Evolutionary conservation across 2,113 vertebrate genomes (phyloP), one percentile per base, ranked within the genome.

Genomic region (Fregetta grallaria): DNA sequence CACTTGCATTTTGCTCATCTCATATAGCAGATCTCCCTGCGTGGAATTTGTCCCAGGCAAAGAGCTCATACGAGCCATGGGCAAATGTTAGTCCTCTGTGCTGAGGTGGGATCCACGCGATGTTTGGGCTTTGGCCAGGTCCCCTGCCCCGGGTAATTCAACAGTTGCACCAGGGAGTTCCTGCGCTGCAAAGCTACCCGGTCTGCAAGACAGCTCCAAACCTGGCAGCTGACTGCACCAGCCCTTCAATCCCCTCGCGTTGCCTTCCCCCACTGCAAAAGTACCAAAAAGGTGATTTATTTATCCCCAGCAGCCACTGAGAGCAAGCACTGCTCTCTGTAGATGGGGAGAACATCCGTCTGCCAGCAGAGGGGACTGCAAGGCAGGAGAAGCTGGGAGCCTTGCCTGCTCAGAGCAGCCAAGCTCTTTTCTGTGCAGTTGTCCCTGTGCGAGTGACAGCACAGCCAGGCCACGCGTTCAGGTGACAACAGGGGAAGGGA

Each of bases 361-460:
- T 65, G 79, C 74, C 72, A 23, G 78, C 81, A 96, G 90, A 84
- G 90, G 89, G 85, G 55, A 81, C 63, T 83, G 40, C 5, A 3
- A 44, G 78, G 72, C 74, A 71, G 55, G 27, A 84, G 55, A 34
- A 65, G 42, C 47, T 8, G 77, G 16, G 8, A 79, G 40, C 21
- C 18, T 21, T 10, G 8, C 27, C 44, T 36, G 59, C 20, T 53
- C 2, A 0, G 58, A 40, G 62, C 58, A 56, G 40, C 53, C 15
- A 21, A 19, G 38, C 50, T 47, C 38, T 18, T 38, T 50, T 62
- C 38, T 23, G 21, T 22, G 47, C 15, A 22, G 23, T 34, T 52
- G 62, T 65, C 56, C 53, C 19, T 47, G 42, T 10, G 22, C 2
- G 1, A 56, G 36, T 36, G 72, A 68, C 58, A 55, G 75, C 67